Percentiles rank a stretch among this genome's conserved stretches.
phyloP scores from a whole-genome alignment of 2,888 invertebrate genomes.

The Orthosia cruda region DNA sequence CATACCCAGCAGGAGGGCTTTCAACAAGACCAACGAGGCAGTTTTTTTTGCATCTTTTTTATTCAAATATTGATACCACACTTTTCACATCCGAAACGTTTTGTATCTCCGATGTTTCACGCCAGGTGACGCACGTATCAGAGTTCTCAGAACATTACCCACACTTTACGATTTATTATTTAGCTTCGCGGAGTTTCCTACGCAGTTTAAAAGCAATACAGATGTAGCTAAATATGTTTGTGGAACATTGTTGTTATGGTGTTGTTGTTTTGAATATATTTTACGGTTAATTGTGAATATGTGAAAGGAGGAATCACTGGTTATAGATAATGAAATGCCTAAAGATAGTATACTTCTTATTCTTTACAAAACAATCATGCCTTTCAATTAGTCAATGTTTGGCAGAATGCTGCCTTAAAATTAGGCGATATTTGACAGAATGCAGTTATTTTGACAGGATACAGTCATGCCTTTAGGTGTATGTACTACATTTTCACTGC shows the following conservation, averaged over 20 bases:
- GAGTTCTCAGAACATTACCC: constrained; percentile 56
- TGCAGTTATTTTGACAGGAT: too few relatives aligned
- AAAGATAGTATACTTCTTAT: too few relatives aligned
- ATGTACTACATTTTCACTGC: too few relatives aligned
- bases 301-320: too few relatives aligned
- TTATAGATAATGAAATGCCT: too few relatives aligned
- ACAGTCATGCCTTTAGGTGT: too few relatives aligned
- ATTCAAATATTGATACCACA: background rate
- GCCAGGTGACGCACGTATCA: constrained; percentile 48
- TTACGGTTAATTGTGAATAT: background rate
- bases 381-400: too few relatives aligned
- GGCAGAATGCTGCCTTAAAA: too few relatives aligned
- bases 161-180: constrained; percentile 58
- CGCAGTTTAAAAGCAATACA: constrained; percentile 23
- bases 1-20: too few relatives aligned
- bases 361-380: too few relatives aligned
- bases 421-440: too few relatives aligned
- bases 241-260: background rate
- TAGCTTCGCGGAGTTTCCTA: constrained; percentile 29
- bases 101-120: constrained; percentile 5
- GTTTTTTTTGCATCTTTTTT: background rate
- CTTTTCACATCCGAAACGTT: background rate
- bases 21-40: too few relatives aligned
- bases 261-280: background rate
- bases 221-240: constrained; percentile 28